Evolutionary conservation across 2,888 invertebrate genomes (phyloP), one percentile per base, ranked within the genome.

Genomic region (Cynaeus angustus): DNA sequence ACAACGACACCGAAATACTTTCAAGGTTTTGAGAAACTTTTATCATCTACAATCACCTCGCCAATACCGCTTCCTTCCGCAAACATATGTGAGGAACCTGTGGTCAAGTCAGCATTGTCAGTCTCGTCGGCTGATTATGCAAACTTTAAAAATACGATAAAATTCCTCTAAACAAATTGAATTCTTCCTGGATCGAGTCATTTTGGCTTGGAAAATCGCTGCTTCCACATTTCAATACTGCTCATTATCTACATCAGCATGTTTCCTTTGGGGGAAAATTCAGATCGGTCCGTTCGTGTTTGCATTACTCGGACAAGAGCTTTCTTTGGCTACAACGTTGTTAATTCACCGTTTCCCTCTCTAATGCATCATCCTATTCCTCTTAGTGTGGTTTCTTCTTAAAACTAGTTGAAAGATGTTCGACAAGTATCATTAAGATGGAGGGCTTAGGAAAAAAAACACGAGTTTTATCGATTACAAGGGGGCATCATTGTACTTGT

Each of bases 381-480:
- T 26, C 48, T 55, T 16, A 10, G 21, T 53, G 55, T n/a, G 13
- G 61, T 16, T 41, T 30, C 21, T 62, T 58, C n/a, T n/a, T 30
- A 48, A 61, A 61, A 61, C 3, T 30, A 41, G 53, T 28, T n/a
- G 46, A 46, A 68, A 68, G 68, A 69, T 64, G 58, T 41, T 43
- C 58, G 74, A 73, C 73, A 72, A 70, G 73, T 66, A 65, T 74
- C 73, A 74, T 74, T 74, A 74, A 71, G 69, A 7, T 50, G 67
- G 66, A 69, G 67, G 38, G 65, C 52, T 62, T 67, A 43, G 59
- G 62, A 73, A 72, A 73, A 74, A 72, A 74, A 74, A 72, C 74
- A 72, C 70, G 56, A 66, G 64, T 56, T 72, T n/a, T 77, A 79
- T 79, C 76, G 79, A 79, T 79, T 78, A 77, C 68, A 64, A 21